Evolutionary conservation across 2,888 invertebrate species (phyloP).

Genomic region (Leuctra nigra): DNA sequence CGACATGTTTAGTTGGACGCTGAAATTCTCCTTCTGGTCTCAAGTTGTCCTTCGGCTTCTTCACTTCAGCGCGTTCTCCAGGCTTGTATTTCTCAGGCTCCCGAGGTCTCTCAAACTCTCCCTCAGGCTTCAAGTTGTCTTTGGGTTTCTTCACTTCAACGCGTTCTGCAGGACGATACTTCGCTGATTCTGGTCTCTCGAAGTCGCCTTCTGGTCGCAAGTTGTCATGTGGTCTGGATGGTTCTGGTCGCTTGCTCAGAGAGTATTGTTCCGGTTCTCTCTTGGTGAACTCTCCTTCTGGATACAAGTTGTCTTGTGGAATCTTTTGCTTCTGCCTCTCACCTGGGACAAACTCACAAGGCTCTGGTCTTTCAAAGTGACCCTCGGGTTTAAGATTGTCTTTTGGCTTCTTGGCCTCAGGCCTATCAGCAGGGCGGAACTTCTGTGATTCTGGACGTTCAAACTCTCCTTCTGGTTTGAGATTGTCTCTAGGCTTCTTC

Average conservation of each 20-base stretch:
- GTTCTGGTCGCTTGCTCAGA: constrained; percentile 53
- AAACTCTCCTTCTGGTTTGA: constrained; percentile 55
- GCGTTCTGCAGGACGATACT: constrained; percentile 46
- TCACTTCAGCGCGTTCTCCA: constrained; percentile 40
- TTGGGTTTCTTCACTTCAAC: constrained; percentile 36
- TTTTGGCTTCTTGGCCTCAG: constrained; percentile 16
- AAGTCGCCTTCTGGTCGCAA: constrained; percentile 47
- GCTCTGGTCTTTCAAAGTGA: constrained; percentile 31
- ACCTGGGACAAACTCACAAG: constrained; percentile 22
- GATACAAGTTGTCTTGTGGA: constrained; percentile 53
- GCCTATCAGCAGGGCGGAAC: constrained; percentile 26
- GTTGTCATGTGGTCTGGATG: constrained; percentile 44
- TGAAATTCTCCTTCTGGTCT: constrained; percentile 35
- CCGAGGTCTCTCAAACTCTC: constrained; percentile 39
- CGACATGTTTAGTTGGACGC: constrained; percentile 37
- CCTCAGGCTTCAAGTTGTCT: constrained; percentile 40
- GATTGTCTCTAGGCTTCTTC: constrained; percentile 54
- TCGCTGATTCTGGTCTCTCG: constrained; percentile 43
- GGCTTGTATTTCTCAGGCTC: constrained; percentile 25
- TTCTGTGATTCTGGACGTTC: constrained; percentile 35
- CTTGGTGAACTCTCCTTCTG: constrained; percentile 33
- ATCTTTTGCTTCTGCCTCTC: constrained; percentile 44
- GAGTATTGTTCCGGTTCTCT: constrained; percentile 23
- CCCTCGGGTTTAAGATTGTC: constrained; percentile 32
- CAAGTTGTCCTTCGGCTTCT: constrained; percentile 41